Percentiles rank a stretch among this genome's conserved stretches.
These are phyloP conservation scores for Platichthys flesus DNA, from an alignment of 2,113 vertebrate genomes.

Conservation along the genomic window DNA sequence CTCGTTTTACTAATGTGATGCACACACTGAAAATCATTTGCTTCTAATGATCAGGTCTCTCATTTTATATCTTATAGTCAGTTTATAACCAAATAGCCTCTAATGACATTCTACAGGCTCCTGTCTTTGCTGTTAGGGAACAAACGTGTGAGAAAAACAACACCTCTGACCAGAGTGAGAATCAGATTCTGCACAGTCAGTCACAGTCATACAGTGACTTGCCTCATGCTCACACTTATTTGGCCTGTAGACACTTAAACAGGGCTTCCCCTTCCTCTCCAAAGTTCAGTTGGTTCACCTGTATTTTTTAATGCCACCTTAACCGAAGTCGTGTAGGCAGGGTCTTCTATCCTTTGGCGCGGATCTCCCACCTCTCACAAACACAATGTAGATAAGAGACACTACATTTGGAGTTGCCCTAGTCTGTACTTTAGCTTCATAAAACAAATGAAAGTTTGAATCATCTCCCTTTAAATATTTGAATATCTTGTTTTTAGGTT, in stretches of 20 bases:
- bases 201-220: conserved; percentile 5
- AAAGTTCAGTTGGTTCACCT: neutral
- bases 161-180: neutral
- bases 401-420: too few species aligned
- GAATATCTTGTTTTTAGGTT: too few species aligned
- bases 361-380: too few species aligned
- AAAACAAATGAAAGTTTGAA: too few species aligned
- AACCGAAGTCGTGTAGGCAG: too few species aligned
- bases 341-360: too few species aligned
- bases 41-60: neutral
- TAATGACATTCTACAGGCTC: neutral
- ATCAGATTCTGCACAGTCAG: conserved; percentile 5
- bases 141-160: neutral
- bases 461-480: too few species aligned
- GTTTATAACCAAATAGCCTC: neutral
- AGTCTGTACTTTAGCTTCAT: too few species aligned
- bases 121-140: neutral
- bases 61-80: neutral
- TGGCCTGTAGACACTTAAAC: neutral
- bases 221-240: conserved; percentile 18
- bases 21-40: neutral
- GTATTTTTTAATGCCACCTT: too few species aligned
- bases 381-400: too few species aligned
- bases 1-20: too few species aligned
- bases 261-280: neutral